A percentile compares a stretch with the other conserved stretches of the same genome.
phyloP scores from a whole-genome alignment of 92 coral and sea anemone species.

The Epizoanthus stellaris region DNA sequence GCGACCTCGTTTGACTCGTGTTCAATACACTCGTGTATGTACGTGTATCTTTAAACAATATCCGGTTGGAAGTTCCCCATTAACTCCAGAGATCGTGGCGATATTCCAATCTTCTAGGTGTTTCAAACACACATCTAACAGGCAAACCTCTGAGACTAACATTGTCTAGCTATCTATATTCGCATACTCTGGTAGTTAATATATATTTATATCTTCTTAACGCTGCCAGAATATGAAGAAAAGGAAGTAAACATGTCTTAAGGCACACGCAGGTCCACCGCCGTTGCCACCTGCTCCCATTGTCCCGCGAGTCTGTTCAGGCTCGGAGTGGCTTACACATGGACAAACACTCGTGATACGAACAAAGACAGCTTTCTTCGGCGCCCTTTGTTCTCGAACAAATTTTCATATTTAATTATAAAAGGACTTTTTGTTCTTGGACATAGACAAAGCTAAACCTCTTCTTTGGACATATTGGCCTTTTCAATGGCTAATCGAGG shows the following conservation, averaged over 20 bases:
- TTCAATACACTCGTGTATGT: constrained; percentile 13
- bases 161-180: neutral
- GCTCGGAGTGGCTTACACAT: constrained; percentile 28
- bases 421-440: constrained; percentile 17
- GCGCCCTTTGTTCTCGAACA: constrained; percentile 29
- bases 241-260: constrained; percentile 22
- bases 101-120: neutral
- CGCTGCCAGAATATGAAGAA: constrained; percentile 27
- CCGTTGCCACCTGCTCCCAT: constrained; percentile 31
- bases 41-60: constrained; percentile 7
- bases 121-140: too few species aligned
- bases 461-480: constrained; percentile 20
- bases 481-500: constrained; percentile 13
- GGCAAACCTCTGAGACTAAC: too few species aligned
- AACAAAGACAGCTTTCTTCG: constrained; percentile 35
- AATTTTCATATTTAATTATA: constrained; percentile 44
- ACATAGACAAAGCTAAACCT: constrained; percentile 11
- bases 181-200: neutral
- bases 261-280: neutral
- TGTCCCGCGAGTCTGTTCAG: constrained; percentile 24
- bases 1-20: neutral
- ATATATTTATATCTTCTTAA: neutral
- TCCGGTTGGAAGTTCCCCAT: constrained; percentile 20
- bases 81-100: neutral
- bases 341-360: constrained; percentile 40